These are phyloP conservation scores for Chionodraco myersi DNA, from an alignment of 2,113 vertebrate species.

Conservation along the genomic window DNA sequence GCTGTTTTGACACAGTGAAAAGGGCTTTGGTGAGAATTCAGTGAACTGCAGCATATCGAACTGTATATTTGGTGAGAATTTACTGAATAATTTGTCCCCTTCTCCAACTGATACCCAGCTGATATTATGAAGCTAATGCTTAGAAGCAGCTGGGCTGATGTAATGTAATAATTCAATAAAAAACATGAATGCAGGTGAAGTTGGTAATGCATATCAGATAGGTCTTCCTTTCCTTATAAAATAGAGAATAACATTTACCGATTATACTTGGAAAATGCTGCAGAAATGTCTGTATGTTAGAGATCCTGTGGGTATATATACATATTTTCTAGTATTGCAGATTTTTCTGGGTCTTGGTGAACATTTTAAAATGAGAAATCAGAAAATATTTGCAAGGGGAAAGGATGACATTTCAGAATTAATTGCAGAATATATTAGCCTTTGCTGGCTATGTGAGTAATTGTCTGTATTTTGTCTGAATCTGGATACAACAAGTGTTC, in stretches of 20 bases:
- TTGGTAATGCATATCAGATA: slow-evolving; percentile 1
- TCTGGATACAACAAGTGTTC: slow-evolving; percentile 44
- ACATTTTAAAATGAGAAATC: slow-evolving; percentile 46
- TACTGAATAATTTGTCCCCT: slow-evolving; percentile 28
- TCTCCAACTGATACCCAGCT: slow-evolving; percentile 21
- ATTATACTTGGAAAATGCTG: neutral
- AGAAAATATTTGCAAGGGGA: slow-evolving; percentile 58
- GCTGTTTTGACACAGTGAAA: slow-evolving; percentile 46
- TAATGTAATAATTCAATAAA: neutral
- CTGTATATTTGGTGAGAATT: slow-evolving; percentile 23
- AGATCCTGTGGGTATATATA: slow-evolving; percentile 15
- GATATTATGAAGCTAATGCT: slow-evolving; percentile 15
- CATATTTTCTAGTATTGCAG: slow-evolving; percentile 4
- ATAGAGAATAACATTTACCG: neutral
- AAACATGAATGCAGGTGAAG: slow-evolving; percentile 3
- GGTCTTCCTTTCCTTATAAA: neutral
- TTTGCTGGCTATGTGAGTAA: slow-evolving; percentile 54
- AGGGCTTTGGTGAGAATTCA: slow-evolving; percentile 29
- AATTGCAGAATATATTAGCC: slow-evolving; percentile 77
- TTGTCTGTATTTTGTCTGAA: slow-evolving; percentile 54
- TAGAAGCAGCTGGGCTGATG: slow-evolving; percentile 26
- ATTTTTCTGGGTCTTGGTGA: slow-evolving; percentile 32
- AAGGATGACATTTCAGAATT: slow-evolving; percentile 73
- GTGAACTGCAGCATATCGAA: slow-evolving; percentile 26
- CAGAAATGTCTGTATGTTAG: slow-evolving; percentile 7